phyloP scores from a whole-genome alignment of 2,113 vertebrate species.

The Nycticryphes semicollaris region DNA sequence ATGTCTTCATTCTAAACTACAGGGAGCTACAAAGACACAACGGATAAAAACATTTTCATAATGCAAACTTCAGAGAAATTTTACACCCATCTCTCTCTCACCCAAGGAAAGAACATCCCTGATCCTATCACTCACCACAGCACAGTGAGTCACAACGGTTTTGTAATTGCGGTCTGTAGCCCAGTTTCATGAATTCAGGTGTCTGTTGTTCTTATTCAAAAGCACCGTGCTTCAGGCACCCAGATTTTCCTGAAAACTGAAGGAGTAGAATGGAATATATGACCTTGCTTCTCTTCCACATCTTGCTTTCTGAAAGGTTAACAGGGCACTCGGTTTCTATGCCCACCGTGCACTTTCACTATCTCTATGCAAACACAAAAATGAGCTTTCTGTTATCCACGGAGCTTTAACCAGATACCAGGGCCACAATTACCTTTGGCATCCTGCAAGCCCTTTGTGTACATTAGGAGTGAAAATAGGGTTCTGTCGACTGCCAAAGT shows the following conservation, averaged over 20 bases:
- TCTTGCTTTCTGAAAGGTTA: background rate
- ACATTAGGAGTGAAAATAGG: accelerated
- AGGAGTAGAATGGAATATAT: background rate
- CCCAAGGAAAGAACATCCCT: background rate
- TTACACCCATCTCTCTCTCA: background rate
- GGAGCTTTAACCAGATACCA: background rate
- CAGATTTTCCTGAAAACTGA: background rate
- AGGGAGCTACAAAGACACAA: background rate
- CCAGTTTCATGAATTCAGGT: background rate
- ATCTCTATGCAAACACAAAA: background rate
- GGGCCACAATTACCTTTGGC: accelerated
- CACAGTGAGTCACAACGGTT: background rate
- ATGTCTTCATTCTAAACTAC: background rate
- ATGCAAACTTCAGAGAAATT: background rate
- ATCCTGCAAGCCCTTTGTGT: background rate
- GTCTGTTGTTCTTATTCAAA: background rate
- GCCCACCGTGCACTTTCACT: background rate
- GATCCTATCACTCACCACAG: background rate
- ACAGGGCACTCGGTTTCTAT: accelerated
- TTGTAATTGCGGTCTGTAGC: background rate
- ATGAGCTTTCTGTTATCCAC: background rate
- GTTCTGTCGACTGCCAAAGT: background rate
- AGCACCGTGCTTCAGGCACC: accelerated
- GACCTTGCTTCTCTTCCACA: background rate
- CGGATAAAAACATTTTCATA: background rate